phyloP scores from a whole-genome alignment of 2,888 invertebrate species.

The Standfussiana lucernea region DNA sequence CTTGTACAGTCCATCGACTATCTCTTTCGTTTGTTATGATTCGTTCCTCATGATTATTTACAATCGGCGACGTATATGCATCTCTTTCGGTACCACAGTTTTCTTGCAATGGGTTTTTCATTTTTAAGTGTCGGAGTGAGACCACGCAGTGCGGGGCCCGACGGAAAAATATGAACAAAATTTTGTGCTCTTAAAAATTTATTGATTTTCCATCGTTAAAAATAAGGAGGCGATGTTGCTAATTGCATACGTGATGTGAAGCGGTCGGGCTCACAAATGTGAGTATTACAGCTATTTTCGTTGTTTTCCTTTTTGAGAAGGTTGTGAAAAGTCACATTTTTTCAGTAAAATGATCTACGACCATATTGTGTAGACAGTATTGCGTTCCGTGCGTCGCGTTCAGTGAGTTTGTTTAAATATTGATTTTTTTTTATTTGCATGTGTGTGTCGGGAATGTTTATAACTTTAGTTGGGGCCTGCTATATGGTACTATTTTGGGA shows the following conservation, averaged over 20 bases:
- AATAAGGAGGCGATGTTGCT: conserved; percentile 76
- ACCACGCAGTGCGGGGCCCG: conserved; percentile 80
- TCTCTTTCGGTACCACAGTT: conserved; percentile 85
- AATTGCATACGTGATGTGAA: conserved; percentile 85
- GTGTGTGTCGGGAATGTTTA: conserved; percentile 84
- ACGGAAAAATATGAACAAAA: conserved; percentile 89
- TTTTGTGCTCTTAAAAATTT: conserved; percentile 88
- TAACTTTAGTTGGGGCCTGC: conserved; percentile 88
- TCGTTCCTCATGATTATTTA: conserved; percentile 87
- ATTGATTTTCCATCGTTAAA: conserved; percentile 90
- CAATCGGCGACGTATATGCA: conserved; percentile 84
- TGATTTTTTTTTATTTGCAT: conserved; percentile 85
- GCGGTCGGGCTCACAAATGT: conserved; percentile 76
- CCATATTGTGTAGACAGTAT: conserved; percentile 76
- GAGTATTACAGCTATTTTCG: conserved; percentile 82
- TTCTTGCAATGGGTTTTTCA: conserved; percentile 89
- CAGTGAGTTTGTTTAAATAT: conserved; percentile 81
- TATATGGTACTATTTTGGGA: conserved; percentile 87
- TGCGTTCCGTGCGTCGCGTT: conserved; percentile 56
- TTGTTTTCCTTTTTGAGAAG: conserved; percentile 81
- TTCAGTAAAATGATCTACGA: conserved; percentile 82
- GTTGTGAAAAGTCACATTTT: conserved; percentile 87
- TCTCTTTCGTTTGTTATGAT: conserved; percentile 89
- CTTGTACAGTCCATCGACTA: conserved; percentile 75
- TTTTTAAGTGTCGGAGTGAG: conserved; percentile 87